Evolutionary conservation across 2,113 vertebrate genomes (phyloP).

Genomic region (Himantopus leucocephalus): DNA sequence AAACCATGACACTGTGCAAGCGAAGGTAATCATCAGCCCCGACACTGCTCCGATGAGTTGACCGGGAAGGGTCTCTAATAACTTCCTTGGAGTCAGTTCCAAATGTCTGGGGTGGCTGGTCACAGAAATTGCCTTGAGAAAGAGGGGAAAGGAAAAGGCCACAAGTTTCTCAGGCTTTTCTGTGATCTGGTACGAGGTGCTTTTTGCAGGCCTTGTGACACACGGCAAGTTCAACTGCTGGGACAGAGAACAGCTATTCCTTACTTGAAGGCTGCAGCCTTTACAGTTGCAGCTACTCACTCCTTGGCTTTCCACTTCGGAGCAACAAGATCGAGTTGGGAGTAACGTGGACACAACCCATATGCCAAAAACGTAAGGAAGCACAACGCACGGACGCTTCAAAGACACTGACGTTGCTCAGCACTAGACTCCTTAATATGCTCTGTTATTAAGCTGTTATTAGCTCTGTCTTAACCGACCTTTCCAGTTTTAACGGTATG

Average conservation of each 20-base stretch:
- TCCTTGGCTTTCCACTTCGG: background rate
- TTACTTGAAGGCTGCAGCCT: background rate
- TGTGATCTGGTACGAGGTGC: background rate
- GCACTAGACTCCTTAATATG: background rate
- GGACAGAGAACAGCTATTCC: background rate
- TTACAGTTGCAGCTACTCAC: background rate
- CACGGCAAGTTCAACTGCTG: background rate
- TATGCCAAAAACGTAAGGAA: background rate
- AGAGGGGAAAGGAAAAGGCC: background rate
- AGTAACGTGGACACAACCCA: background rate
- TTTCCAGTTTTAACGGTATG: background rate
- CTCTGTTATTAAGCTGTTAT: background rate
- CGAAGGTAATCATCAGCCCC: background rate
- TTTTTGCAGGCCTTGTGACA: background rate
- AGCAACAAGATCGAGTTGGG: background rate
- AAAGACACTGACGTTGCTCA: background rate
- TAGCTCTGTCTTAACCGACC: background rate
- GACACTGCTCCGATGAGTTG: background rate
- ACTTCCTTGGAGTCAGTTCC: background rate
- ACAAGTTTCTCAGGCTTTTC: background rate
- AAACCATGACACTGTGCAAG: background rate
- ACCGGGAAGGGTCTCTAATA: background rate
- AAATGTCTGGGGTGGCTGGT: background rate
- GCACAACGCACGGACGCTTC: background rate
- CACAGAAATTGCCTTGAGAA: background rate